Evolutionary conservation across 2,888 invertebrate genomes (phyloP), one percentile per base, ranked within the genome.

Genomic region (Hemistola chrysoprasaria): DNA sequence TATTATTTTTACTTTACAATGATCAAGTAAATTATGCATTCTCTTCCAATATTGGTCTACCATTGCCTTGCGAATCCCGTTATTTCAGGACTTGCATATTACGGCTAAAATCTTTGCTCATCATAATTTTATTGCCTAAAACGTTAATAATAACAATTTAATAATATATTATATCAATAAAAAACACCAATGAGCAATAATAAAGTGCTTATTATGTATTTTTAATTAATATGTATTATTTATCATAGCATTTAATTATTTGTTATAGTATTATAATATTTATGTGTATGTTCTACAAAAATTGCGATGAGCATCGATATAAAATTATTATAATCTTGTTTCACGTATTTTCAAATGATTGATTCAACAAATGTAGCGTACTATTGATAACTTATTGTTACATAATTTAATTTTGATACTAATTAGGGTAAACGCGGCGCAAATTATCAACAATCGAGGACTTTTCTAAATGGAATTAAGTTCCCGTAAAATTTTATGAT

Each of bases 331-430:
- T 70, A 34, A 35, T 25, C 80, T 79, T 78, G 65, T 84, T 88
- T 88, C 87, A 87, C 87, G 58, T 86, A 83, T 88, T 87, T 88
- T 86, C 87, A 86, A 87, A 85, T 88, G 86, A 79, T 82, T 71
- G 56, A 62, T 76, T 79, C 43, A 40, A 36, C 42, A 50, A 46
- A 57, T 62, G 51, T 56, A 49, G 56, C 52, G 47, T 55, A 50
- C 54, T 65, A 57, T 51, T 50, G 40, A 35, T 59, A 56, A 66
- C 62, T 54, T 59, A 55, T 58, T 57, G 53, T 53, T 63, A 48
- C 45, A 48, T 56, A 52, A 50, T 54, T 50, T 57, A 54, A 56
- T 56, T 60, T 58, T 53, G 50, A 52, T 62, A 56, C 53, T 47
- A 52, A 54, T 58, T 59, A 56, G 49, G 58, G 52, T 57, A 56